phyloP scores from a whole-genome alignment of 2,888 invertebrate species.

The Pteria penguin region DNA sequence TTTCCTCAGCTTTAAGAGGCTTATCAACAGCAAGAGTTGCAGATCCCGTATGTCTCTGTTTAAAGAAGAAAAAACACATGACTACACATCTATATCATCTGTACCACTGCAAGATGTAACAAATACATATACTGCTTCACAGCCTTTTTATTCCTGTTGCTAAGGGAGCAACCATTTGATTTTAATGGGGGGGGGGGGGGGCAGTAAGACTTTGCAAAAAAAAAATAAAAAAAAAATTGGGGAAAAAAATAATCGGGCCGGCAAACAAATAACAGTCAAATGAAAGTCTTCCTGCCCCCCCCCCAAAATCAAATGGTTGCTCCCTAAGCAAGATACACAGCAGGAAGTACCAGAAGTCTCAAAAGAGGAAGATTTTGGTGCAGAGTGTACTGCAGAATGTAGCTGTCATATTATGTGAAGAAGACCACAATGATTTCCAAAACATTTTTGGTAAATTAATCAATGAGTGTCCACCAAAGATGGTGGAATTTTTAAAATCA shows the following conservation, averaged over 20 bases:
- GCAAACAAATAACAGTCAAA: too few species aligned
- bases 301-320: too few species aligned
- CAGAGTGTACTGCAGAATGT: neutral
- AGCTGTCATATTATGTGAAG: neutral
- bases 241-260: too few species aligned
- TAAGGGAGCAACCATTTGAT: too few species aligned
- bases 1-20: neutral
- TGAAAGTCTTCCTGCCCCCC: too few species aligned
- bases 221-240: too few species aligned
- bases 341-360: neutral
- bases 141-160: neutral
- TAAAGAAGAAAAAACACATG: neutral
- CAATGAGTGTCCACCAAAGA: constrained; percentile 9
- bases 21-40: neutral
- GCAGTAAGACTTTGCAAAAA: too few species aligned
- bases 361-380: neutral
- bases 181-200: too few species aligned
- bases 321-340: neutral
- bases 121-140: too few species aligned
- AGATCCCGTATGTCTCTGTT: neutral
- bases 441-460: constrained; percentile 4
- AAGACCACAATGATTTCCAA: neutral
- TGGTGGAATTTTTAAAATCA: constrained; percentile 15
- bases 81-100: too few species aligned
- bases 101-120: neutral